Evolutionary conservation across 2,797 vertebrate genomes (phyloP), one percentile per base, ranked within the genome.

Genomic region (Muscicapa striata): DNA sequence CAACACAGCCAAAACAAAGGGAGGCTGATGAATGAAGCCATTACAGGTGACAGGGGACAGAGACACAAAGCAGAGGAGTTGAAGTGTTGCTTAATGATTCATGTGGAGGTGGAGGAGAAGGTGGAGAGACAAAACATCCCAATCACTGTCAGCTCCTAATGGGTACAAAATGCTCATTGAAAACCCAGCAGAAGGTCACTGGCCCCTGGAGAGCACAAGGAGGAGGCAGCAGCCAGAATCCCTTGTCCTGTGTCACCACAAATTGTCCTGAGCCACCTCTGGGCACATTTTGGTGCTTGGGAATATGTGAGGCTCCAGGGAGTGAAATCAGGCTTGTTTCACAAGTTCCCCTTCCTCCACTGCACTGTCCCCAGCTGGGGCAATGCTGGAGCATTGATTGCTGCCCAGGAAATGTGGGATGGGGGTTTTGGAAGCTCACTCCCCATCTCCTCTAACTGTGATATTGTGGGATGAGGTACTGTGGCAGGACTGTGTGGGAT

Each of bases 11-110:
- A 70, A 63, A 70, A 58, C 26, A 45, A 74, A 61, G 61, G 29
- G 62, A 86, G 36, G 51, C 66, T 86, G 84, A 75, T 62, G 66
- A 52, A 84, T 36, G 66, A 73, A 73, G 51, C 24, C 86, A 40
- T 90, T 72, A 36, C 13, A 41, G 58, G 62, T 29, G 76, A 75
- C 4, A 13, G 43, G 32, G 48, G 59, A 73, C 66, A 79, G 62
- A 64, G 46, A 48, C 41, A 72, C 74, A 81, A 55, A 75, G 89
- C 77, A 66, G 59, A 78, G 94, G 77, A 84, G 89, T 58, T 75
- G 40, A 64, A 73, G 9, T 14, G 30, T 54, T 73, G 70, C 59
- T 87, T 84, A 90, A 90, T 89, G 77, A 89, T 59, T 90, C 7
- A 0, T 84, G 40, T 40, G 55, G 54, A 61, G 3, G 27, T 43